Evolutionary conservation across 2,797 vertebrate genomes (phyloP).

Genomic region (Anniella stebbinsi): DNA sequence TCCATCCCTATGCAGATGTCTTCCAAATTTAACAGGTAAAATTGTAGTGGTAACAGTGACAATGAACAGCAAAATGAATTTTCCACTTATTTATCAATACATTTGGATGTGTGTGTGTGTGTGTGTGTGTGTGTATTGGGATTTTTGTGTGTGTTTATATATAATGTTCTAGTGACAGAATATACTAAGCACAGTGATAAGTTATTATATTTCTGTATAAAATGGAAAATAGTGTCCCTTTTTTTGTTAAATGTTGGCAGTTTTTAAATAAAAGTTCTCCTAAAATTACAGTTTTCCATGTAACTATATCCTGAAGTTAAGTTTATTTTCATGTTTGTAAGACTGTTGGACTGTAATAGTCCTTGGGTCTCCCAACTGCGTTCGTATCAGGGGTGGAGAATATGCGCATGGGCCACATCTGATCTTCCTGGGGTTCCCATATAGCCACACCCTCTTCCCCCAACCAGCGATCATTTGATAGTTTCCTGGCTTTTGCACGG

Average conservation of each 20-base stretch:
- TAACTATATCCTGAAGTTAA: neutral
- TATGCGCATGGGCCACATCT: no score
- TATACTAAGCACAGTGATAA: constrained; percentile 76
- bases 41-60: constrained; percentile 56
- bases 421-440: no score
- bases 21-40: constrained; percentile 72
- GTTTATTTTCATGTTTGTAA: constrained; percentile 25
- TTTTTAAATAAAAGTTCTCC: constrained; percentile 82
- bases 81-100: constrained; percentile 68
- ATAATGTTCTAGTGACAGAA: constrained; percentile 67
- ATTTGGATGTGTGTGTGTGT: constrained; percentile 25
- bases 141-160: constrained; percentile 58
- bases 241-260: constrained; percentile 76
- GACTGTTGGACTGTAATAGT: neutral
- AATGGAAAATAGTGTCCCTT: constrained; percentile 71
- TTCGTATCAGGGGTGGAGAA: neutral
- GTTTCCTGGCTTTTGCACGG: no score
- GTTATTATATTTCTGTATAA: constrained; percentile 78
- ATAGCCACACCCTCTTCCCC: no score
- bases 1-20: constrained; percentile 72
- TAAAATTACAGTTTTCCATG: constrained; percentile 60
- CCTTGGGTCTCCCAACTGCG: neutral
- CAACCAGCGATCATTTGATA: no score
- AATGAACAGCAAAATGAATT: constrained; percentile 60
- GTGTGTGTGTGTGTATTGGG: neutral